Evolutionary conservation across 92 coral and sea anemone genomes (phyloP).

Genomic region (Palythoa heliodiscus): DNA sequence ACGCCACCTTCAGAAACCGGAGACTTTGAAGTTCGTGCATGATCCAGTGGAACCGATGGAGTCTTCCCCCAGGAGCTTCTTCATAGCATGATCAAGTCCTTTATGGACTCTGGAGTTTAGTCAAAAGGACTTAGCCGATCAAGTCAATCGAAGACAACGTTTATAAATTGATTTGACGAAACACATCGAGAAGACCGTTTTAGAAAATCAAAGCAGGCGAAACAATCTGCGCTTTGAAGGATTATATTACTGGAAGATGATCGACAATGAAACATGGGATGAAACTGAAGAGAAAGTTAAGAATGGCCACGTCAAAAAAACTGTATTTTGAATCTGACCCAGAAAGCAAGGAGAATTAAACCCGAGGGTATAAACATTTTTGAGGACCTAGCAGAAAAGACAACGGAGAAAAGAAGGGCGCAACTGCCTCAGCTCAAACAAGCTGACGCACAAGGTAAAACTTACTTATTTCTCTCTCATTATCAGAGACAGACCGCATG

Average conservation of each 20-base stretch:
- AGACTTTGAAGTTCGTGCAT: no score
- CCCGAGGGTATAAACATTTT: conserved; percentile 36
- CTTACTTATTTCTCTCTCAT: conserved; percentile 28
- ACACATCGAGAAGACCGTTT: no score
- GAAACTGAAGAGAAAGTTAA: conserved; percentile 15
- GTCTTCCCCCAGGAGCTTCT: neutral
- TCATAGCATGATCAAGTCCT: neutral
- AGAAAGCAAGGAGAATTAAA: conserved; percentile 36
- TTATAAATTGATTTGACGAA: no score
- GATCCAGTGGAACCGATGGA: neutral
- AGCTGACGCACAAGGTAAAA: conserved; percentile 30
- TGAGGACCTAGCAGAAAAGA: conserved; percentile 54
- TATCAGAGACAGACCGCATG: neutral
- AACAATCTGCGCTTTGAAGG: no score
- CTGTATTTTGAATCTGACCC: no score
- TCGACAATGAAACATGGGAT: conserved; percentile 9
- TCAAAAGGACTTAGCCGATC: no score
- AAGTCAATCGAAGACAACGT: no score
- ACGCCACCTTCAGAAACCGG: neutral
- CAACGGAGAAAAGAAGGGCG: conserved; percentile 44
- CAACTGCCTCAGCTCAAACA: conserved; percentile 36
- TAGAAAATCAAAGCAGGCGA: no score
- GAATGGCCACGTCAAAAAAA: no score
- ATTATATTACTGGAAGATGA: no score
- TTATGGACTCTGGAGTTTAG: neutral